Evolutionary conservation across 2,888 invertebrate species (phyloP).

Genomic region (Apamea anceps): DNA sequence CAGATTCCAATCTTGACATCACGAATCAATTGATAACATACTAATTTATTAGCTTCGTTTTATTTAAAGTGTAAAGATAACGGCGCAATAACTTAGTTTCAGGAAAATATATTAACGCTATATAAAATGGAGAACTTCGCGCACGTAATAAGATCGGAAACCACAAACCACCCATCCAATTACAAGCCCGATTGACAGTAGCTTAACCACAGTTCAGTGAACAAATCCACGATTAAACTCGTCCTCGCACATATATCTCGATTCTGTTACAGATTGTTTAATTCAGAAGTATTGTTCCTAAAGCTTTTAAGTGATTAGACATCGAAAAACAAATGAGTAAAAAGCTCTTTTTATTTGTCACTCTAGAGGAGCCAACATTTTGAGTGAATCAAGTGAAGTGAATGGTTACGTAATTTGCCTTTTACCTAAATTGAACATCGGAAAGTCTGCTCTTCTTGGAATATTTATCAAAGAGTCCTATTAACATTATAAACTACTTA

Average conservation of each 20-base stretch:
- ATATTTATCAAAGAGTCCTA: conserved; percentile 51
- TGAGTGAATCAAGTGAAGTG: conserved; percentile 55
- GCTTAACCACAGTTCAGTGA: conserved; percentile 48
- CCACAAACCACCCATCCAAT: conserved; percentile 46
- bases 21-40: conserved; percentile 36
- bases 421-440: conserved; percentile 60
- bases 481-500: conserved; percentile 45
- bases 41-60: conserved; percentile 18
- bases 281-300: conserved; percentile 55
- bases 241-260: conserved; percentile 34
- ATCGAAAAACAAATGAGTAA: conserved; percentile 65
- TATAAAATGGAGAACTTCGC: not conserved
- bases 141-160: conserved; percentile 13
- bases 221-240: conserved; percentile 51
- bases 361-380: conserved; percentile 46
- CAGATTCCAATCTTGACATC: conserved; percentile 29
- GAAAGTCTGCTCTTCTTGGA: conserved; percentile 39
- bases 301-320: conserved; percentile 68
- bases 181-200: conserved; percentile 38
- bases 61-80: conserved; percentile 1
- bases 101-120: not conserved
- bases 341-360: conserved; percentile 63
- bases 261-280: conserved; percentile 62
- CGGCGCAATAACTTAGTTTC: not conserved
- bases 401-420: conserved; percentile 53